phyloP scores from a whole-genome alignment of 1,140 invertebrate genomes.

The Plutomurus gul region DNA sequence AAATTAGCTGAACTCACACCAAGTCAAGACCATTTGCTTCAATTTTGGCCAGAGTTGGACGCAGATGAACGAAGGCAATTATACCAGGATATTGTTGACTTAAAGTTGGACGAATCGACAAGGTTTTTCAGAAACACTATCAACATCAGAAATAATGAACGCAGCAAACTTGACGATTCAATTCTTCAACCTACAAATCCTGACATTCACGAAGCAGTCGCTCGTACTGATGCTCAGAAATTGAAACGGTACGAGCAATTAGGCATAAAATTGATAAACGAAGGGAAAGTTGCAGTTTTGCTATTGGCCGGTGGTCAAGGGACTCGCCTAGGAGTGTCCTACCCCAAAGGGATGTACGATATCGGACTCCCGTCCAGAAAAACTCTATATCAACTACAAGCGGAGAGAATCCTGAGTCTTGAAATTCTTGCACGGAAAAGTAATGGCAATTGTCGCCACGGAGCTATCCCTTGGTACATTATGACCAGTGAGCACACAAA shows the following conservation, averaged over 20 bases:
- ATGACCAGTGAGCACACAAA: slow-evolving; percentile 97
- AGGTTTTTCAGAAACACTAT: slow-evolving; percentile 69
- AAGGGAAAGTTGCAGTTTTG: slow-evolving; percentile 75
- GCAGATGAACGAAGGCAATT: slow-evolving; percentile 65
- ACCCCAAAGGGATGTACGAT: slow-evolving; percentile 97
- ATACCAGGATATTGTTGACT: slow-evolving; percentile 55
- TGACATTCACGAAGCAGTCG: slow-evolving; percentile 72
- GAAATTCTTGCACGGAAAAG: slow-evolving; percentile 72
- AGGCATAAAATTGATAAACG: slow-evolving; percentile 57
- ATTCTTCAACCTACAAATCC: slow-evolving; percentile 81
- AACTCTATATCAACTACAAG: slow-evolving; percentile 93
- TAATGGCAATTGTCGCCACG: slow-evolving; percentile 69
- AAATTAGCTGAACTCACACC: slow-evolving; percentile 54
- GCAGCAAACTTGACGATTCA: slow-evolving; percentile 71
- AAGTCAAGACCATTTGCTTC: slow-evolving; percentile 86
- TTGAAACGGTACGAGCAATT: slow-evolving; percentile 69
- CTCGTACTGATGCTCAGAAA: slow-evolving; percentile 64
- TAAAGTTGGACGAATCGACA: slow-evolving; percentile 69
- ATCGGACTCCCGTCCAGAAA: slow-evolving; percentile 88
- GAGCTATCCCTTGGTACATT: slow-evolving; percentile 88
- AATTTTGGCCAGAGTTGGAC: slow-evolving; percentile 77
- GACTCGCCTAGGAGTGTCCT: slow-evolving; percentile 88
- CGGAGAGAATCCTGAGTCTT: slow-evolving; percentile 82
- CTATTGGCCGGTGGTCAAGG: slow-evolving; percentile 79
- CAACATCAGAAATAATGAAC: slow-evolving; percentile 61